Evolutionary conservation across 2,888 invertebrate genomes (phyloP).

Genomic region (Chloroclysta siterata): DNA sequence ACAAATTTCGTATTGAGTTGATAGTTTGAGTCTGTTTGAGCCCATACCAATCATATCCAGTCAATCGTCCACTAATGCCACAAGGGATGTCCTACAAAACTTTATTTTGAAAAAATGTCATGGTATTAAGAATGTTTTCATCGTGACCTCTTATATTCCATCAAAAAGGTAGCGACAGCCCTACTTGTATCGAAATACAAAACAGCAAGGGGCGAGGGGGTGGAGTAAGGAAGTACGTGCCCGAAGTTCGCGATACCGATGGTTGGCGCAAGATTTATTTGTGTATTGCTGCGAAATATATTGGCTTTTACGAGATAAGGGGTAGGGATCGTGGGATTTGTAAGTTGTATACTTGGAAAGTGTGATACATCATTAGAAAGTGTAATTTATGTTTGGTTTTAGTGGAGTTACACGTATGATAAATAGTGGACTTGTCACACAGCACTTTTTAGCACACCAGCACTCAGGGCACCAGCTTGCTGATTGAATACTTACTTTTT

Average conservation of each 20-base stretch:
- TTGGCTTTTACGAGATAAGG: constrained; percentile 50
- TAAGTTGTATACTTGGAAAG: constrained; percentile 27
- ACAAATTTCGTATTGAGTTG: no score
- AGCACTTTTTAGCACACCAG: no score
- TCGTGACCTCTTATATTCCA: no score
- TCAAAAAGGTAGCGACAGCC: constrained; percentile 16
- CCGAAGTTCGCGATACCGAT: constrained; percentile 57
- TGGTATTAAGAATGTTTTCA: no score
- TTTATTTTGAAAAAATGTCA: no score
- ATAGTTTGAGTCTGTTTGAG: no score
- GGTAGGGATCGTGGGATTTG: constrained; percentile 35
- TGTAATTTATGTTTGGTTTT: constrained; percentile 7
- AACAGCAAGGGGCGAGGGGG: constrained; percentile 43
- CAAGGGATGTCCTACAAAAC: no score
- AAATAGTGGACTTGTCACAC: no score
- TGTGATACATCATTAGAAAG: constrained; percentile 25
- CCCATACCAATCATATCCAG: no score
- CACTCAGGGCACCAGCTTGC: no score
- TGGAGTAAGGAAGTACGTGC: constrained; percentile 61
- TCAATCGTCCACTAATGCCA: no score
- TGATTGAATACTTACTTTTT: no score
- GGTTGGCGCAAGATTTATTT: constrained; percentile 59
- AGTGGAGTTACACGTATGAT: neutral
- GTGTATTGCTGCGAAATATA: constrained; percentile 59
- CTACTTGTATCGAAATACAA: constrained; percentile 27